Percentiles rank a stretch among this genome's conserved stretches.
Conservation (phyloP, 2,888 invertebrate genomes). For the Hirudinaria manillensis region DNA sequence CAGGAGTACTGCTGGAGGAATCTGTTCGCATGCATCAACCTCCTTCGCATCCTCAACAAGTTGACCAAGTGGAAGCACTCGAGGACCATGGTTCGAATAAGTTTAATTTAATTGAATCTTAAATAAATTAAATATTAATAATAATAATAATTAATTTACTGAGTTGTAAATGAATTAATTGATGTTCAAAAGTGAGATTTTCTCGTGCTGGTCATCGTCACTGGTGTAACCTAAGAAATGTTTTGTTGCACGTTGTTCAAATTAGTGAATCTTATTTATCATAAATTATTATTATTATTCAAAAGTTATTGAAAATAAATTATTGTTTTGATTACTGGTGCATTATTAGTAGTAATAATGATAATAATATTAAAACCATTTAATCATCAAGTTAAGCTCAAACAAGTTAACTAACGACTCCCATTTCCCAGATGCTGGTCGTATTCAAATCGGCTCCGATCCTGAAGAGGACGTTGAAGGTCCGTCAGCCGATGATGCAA, state of each 20-base stretch:
- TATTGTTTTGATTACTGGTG: no score
- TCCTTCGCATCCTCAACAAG: slow-evolving; percentile 91
- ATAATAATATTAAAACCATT: no score
- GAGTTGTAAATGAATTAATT: not conserved
- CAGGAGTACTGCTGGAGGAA: slow-evolving; percentile 87
- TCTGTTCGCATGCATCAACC: slow-evolving; percentile 92
- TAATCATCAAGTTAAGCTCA: no score
- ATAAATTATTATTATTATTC: no score
- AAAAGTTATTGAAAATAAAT: no score
- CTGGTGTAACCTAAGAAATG: no score
- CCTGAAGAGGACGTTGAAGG: slow-evolving; percentile 85
- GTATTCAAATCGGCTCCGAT: slow-evolving; percentile 99
- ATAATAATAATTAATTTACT: not conserved
- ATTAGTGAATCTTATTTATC: no score
- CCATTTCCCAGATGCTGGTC: slow-evolving; percentile 73
- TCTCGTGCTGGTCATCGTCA: no score
- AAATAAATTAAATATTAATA: slow-evolving; percentile 2
- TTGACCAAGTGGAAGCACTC: slow-evolving; percentile 99
- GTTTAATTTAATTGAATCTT: not conserved
- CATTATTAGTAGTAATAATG: no score
- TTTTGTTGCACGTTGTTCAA: no score
- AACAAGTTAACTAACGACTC: not conserved
- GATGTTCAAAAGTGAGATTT: no score
- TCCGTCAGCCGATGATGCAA: slow-evolving; percentile 82
- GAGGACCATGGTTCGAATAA: slow-evolving; percentile 58